A percentile compares a stretch with the other conserved stretches of the same genome.
Evolutionary conservation across 2,797 vertebrate genomes (phyloP).

Genomic region (Myotis myotis): DNA sequence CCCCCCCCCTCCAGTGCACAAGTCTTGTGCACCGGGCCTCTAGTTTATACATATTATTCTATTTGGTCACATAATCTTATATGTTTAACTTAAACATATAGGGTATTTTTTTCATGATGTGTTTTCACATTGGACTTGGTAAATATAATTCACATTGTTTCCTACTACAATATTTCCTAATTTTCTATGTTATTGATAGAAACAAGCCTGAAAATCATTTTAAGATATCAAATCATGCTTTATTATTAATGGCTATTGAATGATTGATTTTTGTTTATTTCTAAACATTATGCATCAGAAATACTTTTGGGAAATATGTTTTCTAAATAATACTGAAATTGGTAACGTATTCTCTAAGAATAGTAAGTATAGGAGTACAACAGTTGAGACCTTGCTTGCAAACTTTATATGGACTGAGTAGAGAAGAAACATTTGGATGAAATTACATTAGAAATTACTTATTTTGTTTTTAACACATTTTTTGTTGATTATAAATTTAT

Average conservation of each 20-base stretch:
- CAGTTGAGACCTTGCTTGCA: not conserved
- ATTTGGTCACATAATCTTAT: not conserved
- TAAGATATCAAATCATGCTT: constrained; percentile 9
- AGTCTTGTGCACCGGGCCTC: no score
- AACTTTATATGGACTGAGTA: constrained; percentile 10
- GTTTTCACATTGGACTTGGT: constrained; percentile 29
- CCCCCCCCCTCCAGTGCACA: no score
- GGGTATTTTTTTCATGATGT: not conserved
- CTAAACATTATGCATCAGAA: constrained; percentile 20
- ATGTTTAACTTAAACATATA: not conserved
- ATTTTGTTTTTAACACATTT: not conserved
- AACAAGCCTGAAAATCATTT: constrained; percentile 54
- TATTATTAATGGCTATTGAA: not conserved
- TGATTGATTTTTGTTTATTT: constrained; percentile 43
- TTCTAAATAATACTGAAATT: not conserved
- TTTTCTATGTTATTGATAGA: constrained; percentile 42
- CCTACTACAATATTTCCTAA: constrained; percentile 26
- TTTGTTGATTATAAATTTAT: constrained; percentile 36
- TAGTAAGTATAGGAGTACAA: not conserved
- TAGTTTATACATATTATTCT: not conserved
- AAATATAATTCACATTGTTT: constrained; percentile 28
- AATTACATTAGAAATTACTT: constrained; percentile 14
- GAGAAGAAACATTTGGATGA: constrained; percentile 10
- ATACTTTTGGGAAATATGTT: constrained; percentile 14
- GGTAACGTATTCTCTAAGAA: not conserved